Base-by-base conservation (phyloP, 2,888 invertebrate genomes). In the Strigamia maritima region DNA sequence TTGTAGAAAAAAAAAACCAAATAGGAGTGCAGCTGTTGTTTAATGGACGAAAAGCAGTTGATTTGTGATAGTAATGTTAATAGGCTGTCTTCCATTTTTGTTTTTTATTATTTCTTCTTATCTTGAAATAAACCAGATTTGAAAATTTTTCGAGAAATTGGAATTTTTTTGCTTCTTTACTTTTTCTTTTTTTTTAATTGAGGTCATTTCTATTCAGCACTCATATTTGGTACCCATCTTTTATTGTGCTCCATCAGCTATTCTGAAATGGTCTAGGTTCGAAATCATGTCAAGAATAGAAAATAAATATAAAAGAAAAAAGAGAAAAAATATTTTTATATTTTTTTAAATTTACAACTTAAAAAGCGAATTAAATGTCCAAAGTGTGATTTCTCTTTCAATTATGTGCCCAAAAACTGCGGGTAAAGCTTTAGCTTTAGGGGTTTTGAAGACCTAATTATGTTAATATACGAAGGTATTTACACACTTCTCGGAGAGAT, bases 1-100 rank as follows among this genome's bases (percentile, higher is more conserved):
- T 65, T 65, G 60, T 22, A 65, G 24, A 19, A 24, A 65, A 65
- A 65, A 60, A 44, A 14, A 14, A n/a, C 12, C 19, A 65, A 22
- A 65, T 65, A 65, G 60, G 60, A 65, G 60, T 65, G 60, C 60
- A 65, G 60, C 60, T 65, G 60, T 65, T 65, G 60, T 65, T 65
- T 65, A 65, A 65, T 65, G 60, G 60, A 65, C 24, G 60, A 65
- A 65, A 65, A 65, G 60, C 60, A 65, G 60, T 65, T 65, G 60
- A 65, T 65, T 65, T 65, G 60, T 65, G 60, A 65, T 65, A 65
- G 60, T 65, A 65, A 65, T 65, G 60, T 65, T 65, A 65, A 65
- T 65, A 24, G 22, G 60, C 75, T 75, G 22, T 75, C 75, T 75
- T 75, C 19, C 75, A 35, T 75, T 75, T 38, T 75, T 24, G 35